Conservation (phyloP, 2,797 vertebrate species). For the Syncerus caffer region DNA sequence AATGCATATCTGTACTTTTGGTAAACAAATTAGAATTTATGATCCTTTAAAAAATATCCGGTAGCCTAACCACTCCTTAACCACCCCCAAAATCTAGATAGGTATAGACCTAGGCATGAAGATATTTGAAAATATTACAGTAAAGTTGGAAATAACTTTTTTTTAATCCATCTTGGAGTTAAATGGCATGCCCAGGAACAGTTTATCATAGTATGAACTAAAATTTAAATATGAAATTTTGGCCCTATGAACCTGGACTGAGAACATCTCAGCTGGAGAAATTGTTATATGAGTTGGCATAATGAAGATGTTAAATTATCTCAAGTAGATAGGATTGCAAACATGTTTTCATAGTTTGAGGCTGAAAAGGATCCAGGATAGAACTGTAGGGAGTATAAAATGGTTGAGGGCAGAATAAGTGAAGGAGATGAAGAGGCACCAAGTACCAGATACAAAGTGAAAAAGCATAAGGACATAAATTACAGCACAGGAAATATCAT, state of each 20-base stretch:
- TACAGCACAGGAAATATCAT: neutral
- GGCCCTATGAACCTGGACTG: neutral
- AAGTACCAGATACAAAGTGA: neutral
- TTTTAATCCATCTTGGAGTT: fast-evolving
- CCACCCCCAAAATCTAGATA: neutral
- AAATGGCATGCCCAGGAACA: neutral
- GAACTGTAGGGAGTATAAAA: neutral
- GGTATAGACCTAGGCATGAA: neutral
- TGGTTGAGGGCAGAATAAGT: neutral
- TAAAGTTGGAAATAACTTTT: neutral
- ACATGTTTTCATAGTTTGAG: neutral
- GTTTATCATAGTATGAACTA: neutral
- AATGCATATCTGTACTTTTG: neutral
- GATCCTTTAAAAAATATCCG: neutral
- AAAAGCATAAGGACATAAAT: neutral
- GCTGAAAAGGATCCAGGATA: neutral
- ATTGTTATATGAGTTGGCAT: neutral
- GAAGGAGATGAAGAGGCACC: neutral
- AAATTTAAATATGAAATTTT: neutral
- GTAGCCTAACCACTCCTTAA: neutral
- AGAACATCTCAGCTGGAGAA: neutral
- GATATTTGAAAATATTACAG: neutral
- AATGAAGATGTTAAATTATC: neutral
- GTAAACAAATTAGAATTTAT: neutral
- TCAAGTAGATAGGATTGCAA: neutral